Evolutionary conservation across 2,113 vertebrate genomes (phyloP).

Genomic region (Arvicanthis niloticus): DNA sequence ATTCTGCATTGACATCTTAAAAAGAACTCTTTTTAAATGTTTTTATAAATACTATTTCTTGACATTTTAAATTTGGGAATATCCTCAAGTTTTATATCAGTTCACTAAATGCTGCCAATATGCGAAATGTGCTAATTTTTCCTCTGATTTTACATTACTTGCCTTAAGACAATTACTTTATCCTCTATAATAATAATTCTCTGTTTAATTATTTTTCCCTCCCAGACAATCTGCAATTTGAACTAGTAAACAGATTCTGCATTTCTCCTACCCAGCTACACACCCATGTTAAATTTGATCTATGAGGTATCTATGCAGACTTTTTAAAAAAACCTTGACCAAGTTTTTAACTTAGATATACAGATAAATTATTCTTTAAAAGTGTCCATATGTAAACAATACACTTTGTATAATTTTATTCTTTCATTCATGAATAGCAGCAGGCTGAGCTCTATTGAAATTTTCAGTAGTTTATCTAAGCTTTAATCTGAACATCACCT

Average conservation of each 20-base stretch:
- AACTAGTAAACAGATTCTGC: neutral
- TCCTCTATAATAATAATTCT: neutral
- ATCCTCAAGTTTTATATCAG: constrained; percentile 19
- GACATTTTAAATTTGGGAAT: constrained; percentile 68
- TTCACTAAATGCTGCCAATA: constrained; percentile 36
- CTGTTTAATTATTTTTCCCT: constrained; percentile 6
- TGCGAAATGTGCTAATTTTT: neutral
- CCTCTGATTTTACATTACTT: constrained; percentile 31
- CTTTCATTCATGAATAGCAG: neutral
- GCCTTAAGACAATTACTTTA: neutral
- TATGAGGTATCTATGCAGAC: neutral
- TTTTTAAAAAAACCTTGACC: neutral
- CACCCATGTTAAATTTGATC: neutral
- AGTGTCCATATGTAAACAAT: neutral
- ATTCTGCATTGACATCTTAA: neutral
- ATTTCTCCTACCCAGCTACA: accelerated
- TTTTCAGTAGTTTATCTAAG: neutral
- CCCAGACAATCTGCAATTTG: neutral
- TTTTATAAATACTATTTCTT: constrained; percentile 63
- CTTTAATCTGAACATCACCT: neutral
- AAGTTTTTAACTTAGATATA: neutral
- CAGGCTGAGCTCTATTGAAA: neutral
- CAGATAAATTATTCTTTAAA: neutral
- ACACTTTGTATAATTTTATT: neutral
- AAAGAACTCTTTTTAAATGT: constrained; percentile 54